Conservation (phyloP, 2,888 invertebrate genomes). For the Diplazon laetatorius region DNA sequence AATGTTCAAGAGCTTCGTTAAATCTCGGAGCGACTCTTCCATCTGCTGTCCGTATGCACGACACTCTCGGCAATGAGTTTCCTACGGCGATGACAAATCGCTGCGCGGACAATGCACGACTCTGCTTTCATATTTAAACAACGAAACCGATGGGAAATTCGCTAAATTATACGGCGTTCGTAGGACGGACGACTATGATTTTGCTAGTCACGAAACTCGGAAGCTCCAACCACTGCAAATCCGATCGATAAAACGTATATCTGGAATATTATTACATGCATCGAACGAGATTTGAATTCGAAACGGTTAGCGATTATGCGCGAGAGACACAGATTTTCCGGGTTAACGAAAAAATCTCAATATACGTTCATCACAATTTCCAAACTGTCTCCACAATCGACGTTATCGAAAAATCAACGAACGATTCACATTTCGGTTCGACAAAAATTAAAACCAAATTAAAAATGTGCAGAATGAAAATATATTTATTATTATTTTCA, state of each 20-base stretch:
- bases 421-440: too few relatives aligned
- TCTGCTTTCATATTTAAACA: conserved; percentile 32
- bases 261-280: conserved; percentile 43
- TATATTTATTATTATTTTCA: conserved; percentile 4
- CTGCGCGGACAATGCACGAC: background rate
- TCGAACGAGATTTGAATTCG: conserved; percentile 31
- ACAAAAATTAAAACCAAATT: background rate
- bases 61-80: background rate
- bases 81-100: background rate
- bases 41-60: background rate
- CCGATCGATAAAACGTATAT: conserved; percentile 50
- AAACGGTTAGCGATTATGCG: conserved; percentile 22
- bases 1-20: background rate
- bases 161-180: conserved; percentile 34
- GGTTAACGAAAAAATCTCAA: background rate
- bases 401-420: too few relatives aligned
- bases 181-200: conserved; percentile 10
- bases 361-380: background rate
- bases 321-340: conserved; percentile 11
- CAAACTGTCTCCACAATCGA: background rate
- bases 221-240: conserved; percentile 20
- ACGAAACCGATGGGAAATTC: conserved; percentile 16
- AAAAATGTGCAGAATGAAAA: conserved; percentile 15
- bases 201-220: conserved; percentile 33
- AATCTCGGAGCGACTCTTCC: background rate